Conservation (phyloP, 2,888 invertebrate genomes). For the Pammene fasciana region DNA sequence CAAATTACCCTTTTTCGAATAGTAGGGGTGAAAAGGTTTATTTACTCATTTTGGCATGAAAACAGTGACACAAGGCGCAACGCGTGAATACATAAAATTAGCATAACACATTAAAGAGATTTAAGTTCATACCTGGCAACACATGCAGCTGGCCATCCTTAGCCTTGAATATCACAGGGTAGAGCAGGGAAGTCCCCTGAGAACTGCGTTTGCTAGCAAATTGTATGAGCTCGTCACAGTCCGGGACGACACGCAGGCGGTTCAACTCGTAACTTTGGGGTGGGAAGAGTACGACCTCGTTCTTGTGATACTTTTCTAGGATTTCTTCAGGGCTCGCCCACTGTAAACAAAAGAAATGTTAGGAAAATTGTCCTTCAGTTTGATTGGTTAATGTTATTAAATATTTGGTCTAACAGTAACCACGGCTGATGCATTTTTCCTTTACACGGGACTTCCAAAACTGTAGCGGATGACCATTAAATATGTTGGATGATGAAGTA, state of each 20-base stretch:
- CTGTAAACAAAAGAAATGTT: conserved; percentile 69
- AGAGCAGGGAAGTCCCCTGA: conserved; percentile 78
- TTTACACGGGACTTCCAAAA: too few species aligned
- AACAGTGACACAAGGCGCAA: neutral
- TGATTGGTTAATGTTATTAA: too few species aligned
- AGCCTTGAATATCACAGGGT: conserved; percentile 81
- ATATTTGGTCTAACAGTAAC: too few species aligned
- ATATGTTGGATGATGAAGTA: too few species aligned
- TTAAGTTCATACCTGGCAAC: conserved; percentile 81
- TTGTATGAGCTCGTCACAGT: conserved; percentile 81
- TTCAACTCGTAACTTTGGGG: conserved; percentile 91
- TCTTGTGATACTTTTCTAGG: conserved; percentile 65
- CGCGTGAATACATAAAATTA: too few species aligned
- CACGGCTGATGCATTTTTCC: too few species aligned
- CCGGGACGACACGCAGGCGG: conserved; percentile 82
- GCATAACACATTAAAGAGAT: neutral
- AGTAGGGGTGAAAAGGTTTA: too few species aligned
- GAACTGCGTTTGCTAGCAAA: conserved; percentile 84
- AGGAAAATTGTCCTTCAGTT: too few species aligned
- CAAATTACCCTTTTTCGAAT: too few species aligned
- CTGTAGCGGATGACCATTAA: too few species aligned
- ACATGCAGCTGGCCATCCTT: conserved; percentile 83
- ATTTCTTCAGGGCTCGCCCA: conserved; percentile 85
- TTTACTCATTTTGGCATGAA: neutral
- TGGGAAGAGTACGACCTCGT: conserved; percentile 83